These are phyloP conservation scores for Acropora tenuis DNA, from an alignment of 64 coral and sea anemone genomes.

Conservation along the genomic window DNA sequence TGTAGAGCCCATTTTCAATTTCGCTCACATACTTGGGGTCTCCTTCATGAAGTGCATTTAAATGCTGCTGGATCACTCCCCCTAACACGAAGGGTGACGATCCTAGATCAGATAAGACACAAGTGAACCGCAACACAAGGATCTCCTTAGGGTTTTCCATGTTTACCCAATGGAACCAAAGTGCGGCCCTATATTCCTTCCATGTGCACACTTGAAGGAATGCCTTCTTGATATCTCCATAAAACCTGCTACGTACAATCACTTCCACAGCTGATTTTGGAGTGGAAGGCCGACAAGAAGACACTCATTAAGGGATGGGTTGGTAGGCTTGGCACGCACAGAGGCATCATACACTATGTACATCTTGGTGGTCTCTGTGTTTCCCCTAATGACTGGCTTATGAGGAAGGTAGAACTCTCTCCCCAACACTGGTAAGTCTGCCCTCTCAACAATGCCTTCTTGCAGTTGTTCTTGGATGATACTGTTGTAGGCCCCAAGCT, in stretches of 20 bases:
- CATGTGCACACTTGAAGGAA: no score
- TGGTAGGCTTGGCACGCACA: not conserved
- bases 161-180: no score
- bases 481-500: constrained; percentile 10
- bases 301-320: constrained; percentile 25
- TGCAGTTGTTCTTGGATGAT: constrained; percentile 29
- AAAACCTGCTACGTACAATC: no score
- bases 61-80: constrained; percentile 62
- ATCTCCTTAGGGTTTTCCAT: not conserved
- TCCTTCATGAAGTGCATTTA: constrained; percentile 27
- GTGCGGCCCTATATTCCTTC: no score
- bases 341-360: constrained; percentile 17
- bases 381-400: constrained; percentile 7
- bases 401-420: constrained; percentile 44
- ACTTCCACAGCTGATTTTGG: no score
- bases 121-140: constrained; percentile 29
- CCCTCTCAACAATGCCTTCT: constrained; percentile 16
- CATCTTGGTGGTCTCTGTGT: constrained; percentile 6
- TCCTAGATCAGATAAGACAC: constrained; percentile 27
- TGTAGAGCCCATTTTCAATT: constrained; percentile 50
- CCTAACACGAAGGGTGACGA: not conserved
- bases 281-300: constrained; percentile 22
- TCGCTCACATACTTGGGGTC: constrained; percentile 36
- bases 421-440: constrained; percentile 2
- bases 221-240: no score